Conservation (phyloP, 2,888 invertebrate species). For the Diarsia brunnea region DNA sequence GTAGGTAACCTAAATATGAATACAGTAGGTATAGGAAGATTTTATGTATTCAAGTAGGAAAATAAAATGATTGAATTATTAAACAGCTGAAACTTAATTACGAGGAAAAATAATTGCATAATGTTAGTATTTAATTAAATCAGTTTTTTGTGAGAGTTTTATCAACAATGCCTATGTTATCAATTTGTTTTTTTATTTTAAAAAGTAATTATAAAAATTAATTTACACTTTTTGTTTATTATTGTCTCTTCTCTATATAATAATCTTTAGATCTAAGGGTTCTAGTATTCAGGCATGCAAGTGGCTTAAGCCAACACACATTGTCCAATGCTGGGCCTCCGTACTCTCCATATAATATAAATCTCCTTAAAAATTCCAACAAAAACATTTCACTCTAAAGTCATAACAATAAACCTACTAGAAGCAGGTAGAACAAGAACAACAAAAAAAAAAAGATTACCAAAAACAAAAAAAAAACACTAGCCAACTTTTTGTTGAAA, state of each 20-base stretch:
- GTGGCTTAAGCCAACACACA: neutral
- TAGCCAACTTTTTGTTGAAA: conserved; percentile 2
- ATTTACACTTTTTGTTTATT: neutral
- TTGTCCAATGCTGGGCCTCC: neutral
- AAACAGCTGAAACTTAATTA: neutral
- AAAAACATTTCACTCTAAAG: conserved; percentile 1
- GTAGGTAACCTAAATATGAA: neutral
- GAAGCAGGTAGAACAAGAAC: neutral
- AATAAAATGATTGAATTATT: neutral
- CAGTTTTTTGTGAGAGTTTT: neutral
- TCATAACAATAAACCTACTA: conserved; percentile 6
- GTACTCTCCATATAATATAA: neutral
- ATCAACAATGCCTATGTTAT: neutral
- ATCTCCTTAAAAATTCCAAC: neutral
- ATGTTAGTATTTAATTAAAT: neutral
- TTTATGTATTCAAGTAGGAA: neutral
- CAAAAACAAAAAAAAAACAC: neutral
- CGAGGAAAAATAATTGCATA: conserved; percentile 10
- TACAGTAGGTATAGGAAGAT: neutral
- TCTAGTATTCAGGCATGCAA: neutral
- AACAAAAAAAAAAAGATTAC: neutral
- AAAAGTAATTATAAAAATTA: neutral
- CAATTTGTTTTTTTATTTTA: neutral
- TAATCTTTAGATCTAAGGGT: neutral
- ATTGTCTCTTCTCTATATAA: neutral